phyloP scores from a whole-genome alignment of 2,113 vertebrate genomes.

The Callipepla californica region DNA sequence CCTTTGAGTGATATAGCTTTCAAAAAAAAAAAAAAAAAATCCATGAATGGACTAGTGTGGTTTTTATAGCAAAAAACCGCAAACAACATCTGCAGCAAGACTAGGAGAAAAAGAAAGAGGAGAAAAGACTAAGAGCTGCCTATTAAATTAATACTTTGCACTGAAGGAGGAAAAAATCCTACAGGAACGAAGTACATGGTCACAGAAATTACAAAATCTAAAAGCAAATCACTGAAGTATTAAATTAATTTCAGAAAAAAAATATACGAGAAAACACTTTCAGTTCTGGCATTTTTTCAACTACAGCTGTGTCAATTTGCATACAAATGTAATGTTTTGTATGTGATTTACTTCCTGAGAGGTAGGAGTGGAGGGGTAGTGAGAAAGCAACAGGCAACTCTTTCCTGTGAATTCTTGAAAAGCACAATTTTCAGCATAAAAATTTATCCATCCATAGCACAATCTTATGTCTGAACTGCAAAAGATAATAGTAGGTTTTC shows the following conservation, averaged over 20 bases:
- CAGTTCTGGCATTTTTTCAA: not conserved
- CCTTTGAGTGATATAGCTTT: not conserved
- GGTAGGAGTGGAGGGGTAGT: fast-evolving
- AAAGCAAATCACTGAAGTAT: not conserved
- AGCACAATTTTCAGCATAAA: fast-evolving
- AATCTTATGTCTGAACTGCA: not conserved
- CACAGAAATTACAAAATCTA: not conserved
- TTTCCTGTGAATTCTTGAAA: not conserved
- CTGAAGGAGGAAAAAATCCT: not conserved
- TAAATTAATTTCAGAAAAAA: not conserved
- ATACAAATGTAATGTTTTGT: not conserved
- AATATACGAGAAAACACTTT: not conserved
- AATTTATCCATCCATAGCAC: not conserved
- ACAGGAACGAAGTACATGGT: not conserved
- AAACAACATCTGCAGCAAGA: not conserved
- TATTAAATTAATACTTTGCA: not conserved
- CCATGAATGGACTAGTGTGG: not conserved
- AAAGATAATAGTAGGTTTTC: not conserved
- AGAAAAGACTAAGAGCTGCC: not conserved
- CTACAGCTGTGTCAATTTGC: not conserved
- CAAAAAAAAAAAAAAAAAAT: conserved; percentile 13
- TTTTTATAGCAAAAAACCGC: not conserved
- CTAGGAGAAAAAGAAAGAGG: not conserved
- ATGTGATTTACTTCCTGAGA: not conserved
- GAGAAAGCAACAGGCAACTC: not conserved